Evolutionary conservation across 2,797 vertebrate genomes (phyloP).

Genomic region (Echeneis naucrates): DNA sequence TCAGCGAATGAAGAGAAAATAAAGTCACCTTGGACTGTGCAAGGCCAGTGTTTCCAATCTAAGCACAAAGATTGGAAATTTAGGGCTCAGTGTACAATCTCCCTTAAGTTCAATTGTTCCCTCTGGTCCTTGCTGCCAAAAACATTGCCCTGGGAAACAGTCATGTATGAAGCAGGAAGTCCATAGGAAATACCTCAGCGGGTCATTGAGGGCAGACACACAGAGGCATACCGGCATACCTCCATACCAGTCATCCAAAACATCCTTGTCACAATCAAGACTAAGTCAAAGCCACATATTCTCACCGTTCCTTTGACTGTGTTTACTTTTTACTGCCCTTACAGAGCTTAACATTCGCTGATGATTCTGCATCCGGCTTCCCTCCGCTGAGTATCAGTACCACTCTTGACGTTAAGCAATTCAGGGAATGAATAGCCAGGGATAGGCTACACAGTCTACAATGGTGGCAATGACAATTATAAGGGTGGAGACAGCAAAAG

Average conservation of each 20-base stretch:
- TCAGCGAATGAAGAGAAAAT: not conserved
- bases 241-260: conserved; percentile 25
- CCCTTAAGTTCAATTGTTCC: conserved; percentile 8
- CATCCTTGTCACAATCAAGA: conserved; percentile 34
- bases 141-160: conserved; percentile 22
- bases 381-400: not conserved
- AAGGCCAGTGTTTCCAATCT: conserved; percentile 15
- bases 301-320: conserved; percentile 7
- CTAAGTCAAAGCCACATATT: no score
- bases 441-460: conserved; percentile 1
- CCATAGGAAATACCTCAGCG: conserved; percentile 28
- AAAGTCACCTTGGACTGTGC: not conserved
- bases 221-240: conserved; percentile 24
- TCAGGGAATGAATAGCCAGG: conserved; percentile 7
- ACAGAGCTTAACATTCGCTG: conserved; percentile 20
- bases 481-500: conserved; percentile 10
- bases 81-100: conserved; percentile 7
- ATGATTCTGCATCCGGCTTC: conserved; percentile 25
- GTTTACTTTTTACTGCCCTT: conserved; percentile 18
- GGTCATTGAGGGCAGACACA: conserved; percentile 45
- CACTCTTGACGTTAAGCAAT: conserved; percentile 47
- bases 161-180: conserved; percentile 38
- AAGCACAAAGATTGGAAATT: conserved; percentile 10
- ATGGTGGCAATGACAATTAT: conserved; percentile 4
- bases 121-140: conserved; percentile 26